Conservation (phyloP, 2,797 vertebrate species). For the Darevskia nairensis region DNA sequence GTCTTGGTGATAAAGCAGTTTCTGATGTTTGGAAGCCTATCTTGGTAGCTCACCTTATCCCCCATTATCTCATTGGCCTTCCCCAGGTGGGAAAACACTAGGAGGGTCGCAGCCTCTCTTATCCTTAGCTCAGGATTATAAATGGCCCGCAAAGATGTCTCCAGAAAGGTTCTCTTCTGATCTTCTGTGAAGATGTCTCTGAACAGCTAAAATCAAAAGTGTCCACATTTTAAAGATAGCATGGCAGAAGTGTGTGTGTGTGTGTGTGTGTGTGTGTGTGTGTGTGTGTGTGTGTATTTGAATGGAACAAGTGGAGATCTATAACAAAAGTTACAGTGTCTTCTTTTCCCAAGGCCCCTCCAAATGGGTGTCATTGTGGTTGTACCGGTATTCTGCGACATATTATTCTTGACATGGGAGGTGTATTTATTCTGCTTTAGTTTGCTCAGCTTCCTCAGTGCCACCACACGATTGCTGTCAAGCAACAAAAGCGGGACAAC, state of each 20-base stretch:
- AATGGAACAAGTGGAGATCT: neutral
- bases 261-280: too few species aligned
- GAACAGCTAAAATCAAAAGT: slow-evolving; percentile 7
- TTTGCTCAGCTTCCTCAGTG: too few species aligned
- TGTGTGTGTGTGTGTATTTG: too few species aligned
- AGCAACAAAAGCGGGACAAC: too few species aligned
- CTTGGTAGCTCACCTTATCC: slow-evolving; percentile 5
- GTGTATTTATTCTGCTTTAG: too few species aligned
- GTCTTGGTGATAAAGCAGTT: too few species aligned
- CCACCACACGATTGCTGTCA: too few species aligned
- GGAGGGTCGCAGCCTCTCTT: slow-evolving; percentile 28
- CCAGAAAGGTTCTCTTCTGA: slow-evolving; percentile 26
- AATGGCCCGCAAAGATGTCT: slow-evolving; percentile 10
- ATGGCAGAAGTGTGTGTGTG: too few species aligned
- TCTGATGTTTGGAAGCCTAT: neutral
- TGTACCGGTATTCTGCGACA: too few species aligned
- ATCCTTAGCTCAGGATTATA: slow-evolving; percentile 18
- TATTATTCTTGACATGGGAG: too few species aligned
- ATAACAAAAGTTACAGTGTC: neutral
- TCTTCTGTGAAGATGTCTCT: slow-evolving; percentile 29
- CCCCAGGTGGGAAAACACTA: slow-evolving; percentile 27
- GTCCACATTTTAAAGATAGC: neutral
- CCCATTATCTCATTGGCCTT: slow-evolving; percentile 18
- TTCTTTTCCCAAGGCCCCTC: too few species aligned
- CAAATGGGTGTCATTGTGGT: too few species aligned